These are phyloP conservation scores for Phalera bucephala DNA, from an alignment of 2,888 invertebrate genomes.

Conservation along the genomic window DNA sequence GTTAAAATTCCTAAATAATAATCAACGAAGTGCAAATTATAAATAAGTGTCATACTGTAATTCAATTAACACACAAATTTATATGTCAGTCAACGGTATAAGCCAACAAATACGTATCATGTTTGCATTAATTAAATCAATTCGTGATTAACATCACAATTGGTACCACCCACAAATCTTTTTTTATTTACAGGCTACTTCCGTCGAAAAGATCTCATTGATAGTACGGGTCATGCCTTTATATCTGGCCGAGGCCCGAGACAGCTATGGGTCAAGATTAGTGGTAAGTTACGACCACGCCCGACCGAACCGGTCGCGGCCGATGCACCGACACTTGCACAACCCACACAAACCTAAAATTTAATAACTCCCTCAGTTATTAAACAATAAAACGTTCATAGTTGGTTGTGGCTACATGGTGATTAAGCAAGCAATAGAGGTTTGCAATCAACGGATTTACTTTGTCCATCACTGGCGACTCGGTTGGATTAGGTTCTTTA, in stretches of 20 bases:
- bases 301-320: slow-evolving; percentile 61
- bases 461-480: slow-evolving; percentile 25
- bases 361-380: slow-evolving; percentile 31
- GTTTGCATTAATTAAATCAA: slow-evolving; percentile 14
- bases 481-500: slow-evolving; percentile 59
- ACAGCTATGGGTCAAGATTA: slow-evolving; percentile 79
- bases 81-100: not conserved
- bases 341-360: slow-evolving; percentile 42
- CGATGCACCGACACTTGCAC: slow-evolving; percentile 60
- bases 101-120: slow-evolving; percentile 4
- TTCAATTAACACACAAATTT: not conserved
- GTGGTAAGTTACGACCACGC: slow-evolving; percentile 61
- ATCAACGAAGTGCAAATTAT: too few relatives aligned
- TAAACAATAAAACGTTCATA: slow-evolving; percentile 34
- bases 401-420: slow-evolving; percentile 17
- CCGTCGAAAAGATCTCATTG: slow-evolving; percentile 48
- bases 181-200: slow-evolving; percentile 39
- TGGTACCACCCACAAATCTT: slow-evolving; percentile 43
- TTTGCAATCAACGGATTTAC: slow-evolving; percentile 23
- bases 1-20: too few relatives aligned
- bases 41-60: too few relatives aligned
- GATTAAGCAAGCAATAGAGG: too few relatives aligned
- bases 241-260: slow-evolving; percentile 43
- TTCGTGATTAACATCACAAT: slow-evolving; percentile 20
- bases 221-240: slow-evolving; percentile 47